These are phyloP conservation scores for Anoncus sp. DNA, from an alignment of 2,888 invertebrate genomes.

Conservation along the genomic window DNA sequence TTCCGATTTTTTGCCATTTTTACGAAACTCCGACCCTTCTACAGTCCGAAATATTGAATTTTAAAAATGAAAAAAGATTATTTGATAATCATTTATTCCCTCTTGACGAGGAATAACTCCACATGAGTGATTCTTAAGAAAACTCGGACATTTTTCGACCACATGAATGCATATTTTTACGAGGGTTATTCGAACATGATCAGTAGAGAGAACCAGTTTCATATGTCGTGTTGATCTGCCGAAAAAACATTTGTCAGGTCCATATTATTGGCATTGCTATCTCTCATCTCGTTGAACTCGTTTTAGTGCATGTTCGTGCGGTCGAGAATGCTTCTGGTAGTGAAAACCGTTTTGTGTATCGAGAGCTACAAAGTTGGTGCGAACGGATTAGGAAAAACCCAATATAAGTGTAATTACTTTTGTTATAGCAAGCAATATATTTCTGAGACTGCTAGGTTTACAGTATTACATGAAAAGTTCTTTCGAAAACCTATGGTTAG, in stretches of 20 bases:
- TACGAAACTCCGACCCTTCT: no score
- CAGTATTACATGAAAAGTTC: constrained; percentile 22
- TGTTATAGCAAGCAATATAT: constrained; percentile 14
- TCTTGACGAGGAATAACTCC: no score
- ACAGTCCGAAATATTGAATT: no score
- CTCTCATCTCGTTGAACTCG: constrained; percentile 2
- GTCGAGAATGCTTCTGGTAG: background rate
- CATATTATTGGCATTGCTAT: constrained; percentile 16
- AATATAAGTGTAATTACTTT: background rate
- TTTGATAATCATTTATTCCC: no score
- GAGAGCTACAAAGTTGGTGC: background rate
- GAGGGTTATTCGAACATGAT: constrained; percentile 29
- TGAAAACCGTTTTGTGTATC: background rate
- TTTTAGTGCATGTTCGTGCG: constrained; percentile 15
- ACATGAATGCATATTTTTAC: no score
- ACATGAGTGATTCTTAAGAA: no score
- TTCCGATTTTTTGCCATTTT: no score
- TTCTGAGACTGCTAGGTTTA: constrained; percentile 14
- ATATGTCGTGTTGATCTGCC: constrained; percentile 16
- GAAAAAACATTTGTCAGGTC: constrained; percentile 26
- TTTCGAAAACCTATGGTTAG: constrained; percentile 22
- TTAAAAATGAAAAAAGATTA: no score
- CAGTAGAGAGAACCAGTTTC: constrained; percentile 10
- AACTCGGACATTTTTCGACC: no score
- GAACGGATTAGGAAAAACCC: constrained; percentile 24